A percentile compares a stretch with the other conserved stretches of the same genome.
Evolutionary conservation across 64 coral and sea anemone species (phyloP).

Genomic region (Anthopleura sola): DNA sequence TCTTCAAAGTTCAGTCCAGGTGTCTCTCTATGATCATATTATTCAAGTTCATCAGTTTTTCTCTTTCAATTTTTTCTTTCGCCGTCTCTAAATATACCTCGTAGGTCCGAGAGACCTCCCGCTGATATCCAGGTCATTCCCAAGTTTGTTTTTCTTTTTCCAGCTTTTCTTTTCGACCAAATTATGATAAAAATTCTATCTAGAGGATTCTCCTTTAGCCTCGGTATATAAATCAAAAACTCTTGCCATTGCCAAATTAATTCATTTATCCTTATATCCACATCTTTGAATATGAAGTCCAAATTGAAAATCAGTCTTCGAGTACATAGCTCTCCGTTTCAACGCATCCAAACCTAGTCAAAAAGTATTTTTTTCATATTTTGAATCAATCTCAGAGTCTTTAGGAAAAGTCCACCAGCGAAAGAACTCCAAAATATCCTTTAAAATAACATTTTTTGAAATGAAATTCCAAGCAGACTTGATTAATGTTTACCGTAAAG

Average conservation of each 20-base stretch:
- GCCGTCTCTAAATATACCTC: background rate
- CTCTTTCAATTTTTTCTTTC: background rate
- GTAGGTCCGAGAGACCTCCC: background rate
- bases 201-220: background rate
- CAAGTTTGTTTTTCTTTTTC: too few relatives aligned
- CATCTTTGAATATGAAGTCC: too few relatives aligned
- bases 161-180: background rate
- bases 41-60: slow-evolving; percentile 2
- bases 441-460: background rate
- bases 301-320: background rate
- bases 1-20: background rate
- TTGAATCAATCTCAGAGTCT: background rate
- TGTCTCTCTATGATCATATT: background rate
- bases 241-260: background rate
- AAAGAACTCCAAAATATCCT: background rate
- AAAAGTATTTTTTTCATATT: background rate
- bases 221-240: background rate
- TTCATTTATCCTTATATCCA: background rate
- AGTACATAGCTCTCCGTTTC: too few relatives aligned
- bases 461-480: background rate
- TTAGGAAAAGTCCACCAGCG: background rate
- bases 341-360: background rate
- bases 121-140: background rate
- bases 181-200: background rate
- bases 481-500: background rate